Base-by-base conservation (phyloP, 1,140 invertebrate genomes). In the Apis dorsata region DNA sequence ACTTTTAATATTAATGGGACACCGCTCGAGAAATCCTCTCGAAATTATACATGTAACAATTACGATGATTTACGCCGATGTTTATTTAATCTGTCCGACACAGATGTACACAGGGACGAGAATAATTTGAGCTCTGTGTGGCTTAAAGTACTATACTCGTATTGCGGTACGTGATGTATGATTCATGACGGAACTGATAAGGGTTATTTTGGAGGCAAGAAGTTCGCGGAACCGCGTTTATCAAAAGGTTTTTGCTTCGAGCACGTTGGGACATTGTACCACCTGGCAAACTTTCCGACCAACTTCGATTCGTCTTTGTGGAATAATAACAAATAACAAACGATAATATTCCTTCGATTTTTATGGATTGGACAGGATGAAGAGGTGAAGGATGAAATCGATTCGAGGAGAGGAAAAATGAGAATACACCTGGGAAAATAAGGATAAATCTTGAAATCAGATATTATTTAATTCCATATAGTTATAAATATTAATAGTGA, bases 151-250 rank as follows among this genome's bases (percentile, higher is more conserved):
- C 8, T 24, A 34, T 55, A 13, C 53, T 15, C 12, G 15, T 55
- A 15, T 10, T 19, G 53, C 21, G 15, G 34, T 28, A 11, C 65
- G 74, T 28, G 80, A 70, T 55, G 55, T 53, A 69, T 82, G 80
- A 82, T 77, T 82, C 65, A 82, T 70, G 73, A 7, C 10, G 9
- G 21, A 57, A 28, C 63, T 70, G 80, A 82, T 77, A 77, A 82
- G 44, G 63, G 74, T 59, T 70, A 82, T 82, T 82, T 70, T 17
- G 80, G 73, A 60, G 59, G 66, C 79, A 75, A 81, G 79, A 75
- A 77, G 74, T 62, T 70, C 65, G 17, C 62, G 24, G 55, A 24
- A n/a, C 55, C 73, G 24, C 80, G 80, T 82, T 82, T 82, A 77
- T 82, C 80, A 82, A 81, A 68, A 21, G 11, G 28, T 81, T 81